phyloP scores from a whole-genome alignment of 2,888 invertebrate genomes.

The Drosophila helvetica region DNA sequence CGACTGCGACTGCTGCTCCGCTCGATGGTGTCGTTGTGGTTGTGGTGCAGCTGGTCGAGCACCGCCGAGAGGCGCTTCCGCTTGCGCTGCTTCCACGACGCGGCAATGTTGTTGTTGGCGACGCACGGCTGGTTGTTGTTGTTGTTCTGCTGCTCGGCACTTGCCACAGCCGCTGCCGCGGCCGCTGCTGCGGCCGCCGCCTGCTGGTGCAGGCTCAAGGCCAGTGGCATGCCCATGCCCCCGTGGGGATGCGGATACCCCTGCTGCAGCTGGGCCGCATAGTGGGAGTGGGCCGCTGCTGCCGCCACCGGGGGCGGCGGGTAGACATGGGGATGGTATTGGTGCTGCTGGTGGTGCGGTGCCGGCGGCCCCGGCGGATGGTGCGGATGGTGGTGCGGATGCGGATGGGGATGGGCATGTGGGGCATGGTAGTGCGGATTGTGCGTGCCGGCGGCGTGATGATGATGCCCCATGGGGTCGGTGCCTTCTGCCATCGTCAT shows the following conservation, averaged over 20 bases:
- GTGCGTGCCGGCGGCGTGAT: slow-evolving; percentile 80
- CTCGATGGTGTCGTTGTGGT: slow-evolving; percentile 84
- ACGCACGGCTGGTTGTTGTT: slow-evolving; percentile 87
- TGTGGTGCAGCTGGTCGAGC: slow-evolving; percentile 89
- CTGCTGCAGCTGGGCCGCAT: slow-evolving; percentile 54
- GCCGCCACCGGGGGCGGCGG: slow-evolving; percentile 35
- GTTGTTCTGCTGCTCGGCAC: slow-evolving; percentile 75
- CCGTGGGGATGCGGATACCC: slow-evolving; percentile 64
- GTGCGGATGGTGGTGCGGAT: slow-evolving; percentile 64
- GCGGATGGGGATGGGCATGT: slow-evolving; percentile 71
- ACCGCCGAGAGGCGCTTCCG: slow-evolving; percentile 92
- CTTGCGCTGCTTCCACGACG: slow-evolving; percentile 88
- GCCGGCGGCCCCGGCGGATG: slow-evolving; percentile 63
- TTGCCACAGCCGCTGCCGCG: slow-evolving; percentile 72
- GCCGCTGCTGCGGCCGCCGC: slow-evolving; percentile 77
- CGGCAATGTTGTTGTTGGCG: slow-evolving; percentile 87
- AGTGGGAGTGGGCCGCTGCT: slow-evolving; percentile 48
- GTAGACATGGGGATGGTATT: slow-evolving; percentile 29
- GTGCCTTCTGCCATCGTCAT: slow-evolving; percentile 91
- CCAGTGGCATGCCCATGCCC: slow-evolving; percentile 54
- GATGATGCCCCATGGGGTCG: slow-evolving; percentile 86
- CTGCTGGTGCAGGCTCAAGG: slow-evolving; percentile 79
- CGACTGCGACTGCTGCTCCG: slow-evolving; percentile 72
- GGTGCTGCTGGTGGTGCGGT: slow-evolving; percentile 49
- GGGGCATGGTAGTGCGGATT: slow-evolving; percentile 81